These are phyloP conservation scores for Drosophila lacertosa DNA, from an alignment of 1,140 invertebrate genomes.

Conservation along the genomic window DNA sequence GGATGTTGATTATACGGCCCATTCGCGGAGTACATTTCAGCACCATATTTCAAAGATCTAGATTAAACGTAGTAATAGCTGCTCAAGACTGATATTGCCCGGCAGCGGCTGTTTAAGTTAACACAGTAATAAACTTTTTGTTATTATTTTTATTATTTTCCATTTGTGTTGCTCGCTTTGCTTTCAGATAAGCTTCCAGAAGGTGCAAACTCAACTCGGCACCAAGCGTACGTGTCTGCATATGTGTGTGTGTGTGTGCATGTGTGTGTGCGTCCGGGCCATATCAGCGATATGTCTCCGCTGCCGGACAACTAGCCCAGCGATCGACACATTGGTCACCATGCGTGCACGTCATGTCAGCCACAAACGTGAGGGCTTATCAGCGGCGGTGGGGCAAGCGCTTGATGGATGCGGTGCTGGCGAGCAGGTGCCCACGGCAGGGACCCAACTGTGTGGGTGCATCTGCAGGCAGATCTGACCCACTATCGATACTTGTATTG, in stretches of 20 bases:
- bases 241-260: not conserved
- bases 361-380: constrained; percentile 64
- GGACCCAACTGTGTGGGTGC: constrained; percentile 3
- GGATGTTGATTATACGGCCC: constrained; percentile 65
- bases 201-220: constrained; percentile 10
- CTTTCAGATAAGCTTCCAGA: constrained; percentile 50
- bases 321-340: constrained; percentile 44
- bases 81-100: constrained; percentile 54
- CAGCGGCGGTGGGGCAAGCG: constrained; percentile 5
- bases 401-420: constrained; percentile 26
- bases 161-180: constrained; percentile 20
- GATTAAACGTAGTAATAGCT: constrained; percentile 59
- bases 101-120: constrained; percentile 16
- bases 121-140: constrained; percentile 65
- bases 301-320: constrained; percentile 25
- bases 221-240: not conserved
- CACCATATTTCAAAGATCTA: constrained; percentile 46
- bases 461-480: constrained; percentile 13
- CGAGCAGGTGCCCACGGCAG: constrained; percentile 9
- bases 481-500: constrained; percentile 14
- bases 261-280: constrained; percentile 11
- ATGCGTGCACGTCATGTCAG: constrained; percentile 70
- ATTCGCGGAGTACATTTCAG: constrained; percentile 29
- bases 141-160: constrained; percentile 42
- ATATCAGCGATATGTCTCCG: constrained; percentile 75